Evolutionary conservation across 2,888 invertebrate genomes (phyloP).

Genomic region (Salticus scenicus): DNA sequence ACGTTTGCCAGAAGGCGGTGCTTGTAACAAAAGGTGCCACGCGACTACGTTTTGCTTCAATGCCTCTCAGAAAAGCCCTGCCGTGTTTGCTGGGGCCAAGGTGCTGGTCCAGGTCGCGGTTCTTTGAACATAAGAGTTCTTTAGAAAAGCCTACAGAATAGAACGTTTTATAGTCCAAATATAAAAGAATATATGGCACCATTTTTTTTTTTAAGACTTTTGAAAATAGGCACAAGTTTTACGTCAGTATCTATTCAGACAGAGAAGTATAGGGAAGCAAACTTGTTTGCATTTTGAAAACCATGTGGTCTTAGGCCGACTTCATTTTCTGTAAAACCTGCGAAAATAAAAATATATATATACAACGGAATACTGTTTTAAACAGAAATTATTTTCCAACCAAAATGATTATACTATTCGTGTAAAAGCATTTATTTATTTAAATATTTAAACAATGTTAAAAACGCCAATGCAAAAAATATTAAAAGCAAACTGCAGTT

Average conservation of each 20-base stretch:
- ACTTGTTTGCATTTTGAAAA: too few species aligned
- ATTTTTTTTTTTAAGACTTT: not conserved
- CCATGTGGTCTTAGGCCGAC: too few species aligned
- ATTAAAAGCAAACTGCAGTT: too few species aligned
- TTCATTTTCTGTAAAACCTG: too few species aligned
- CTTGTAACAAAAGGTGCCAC: constrained; percentile 55
- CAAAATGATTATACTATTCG: too few species aligned
- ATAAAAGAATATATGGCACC: constrained; percentile 1
- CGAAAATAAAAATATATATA: too few species aligned
- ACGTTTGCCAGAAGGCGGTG: constrained; percentile 10
- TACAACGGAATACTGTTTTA: too few species aligned
- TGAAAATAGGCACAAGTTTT: not conserved
- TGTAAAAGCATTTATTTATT: too few species aligned
- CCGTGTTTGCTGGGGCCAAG: constrained; percentile 6
- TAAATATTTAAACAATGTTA: too few species aligned
- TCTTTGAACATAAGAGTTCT: not conserved
- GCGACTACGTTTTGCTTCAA: constrained; percentile 32
- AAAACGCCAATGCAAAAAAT: too few species aligned
- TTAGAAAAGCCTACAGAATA: not conserved
- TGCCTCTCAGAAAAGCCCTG: not conserved
- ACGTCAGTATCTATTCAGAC: not conserved
- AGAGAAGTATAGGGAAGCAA: too few species aligned
- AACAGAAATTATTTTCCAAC: too few species aligned
- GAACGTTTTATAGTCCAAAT: not conserved
- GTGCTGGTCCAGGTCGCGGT: not conserved